Evolutionary conservation across 2,888 invertebrate genomes (phyloP), one percentile per base, ranked within the genome.

Genomic region (Pherbina coryleti): DNA sequence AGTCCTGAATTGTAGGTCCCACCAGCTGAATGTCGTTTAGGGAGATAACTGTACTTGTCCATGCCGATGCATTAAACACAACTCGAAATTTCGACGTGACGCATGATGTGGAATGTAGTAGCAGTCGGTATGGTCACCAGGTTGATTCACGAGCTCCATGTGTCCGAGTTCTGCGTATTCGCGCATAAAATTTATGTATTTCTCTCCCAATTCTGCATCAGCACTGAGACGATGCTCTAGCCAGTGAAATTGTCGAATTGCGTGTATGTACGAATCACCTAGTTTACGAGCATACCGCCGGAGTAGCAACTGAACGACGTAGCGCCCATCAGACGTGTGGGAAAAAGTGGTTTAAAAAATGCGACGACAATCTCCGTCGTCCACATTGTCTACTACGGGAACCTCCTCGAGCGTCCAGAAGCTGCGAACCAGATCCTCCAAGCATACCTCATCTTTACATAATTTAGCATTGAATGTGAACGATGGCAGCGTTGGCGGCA

Each of bases 111-210:
- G 31, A 5, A 64, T 14, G n/a, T 28, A 28, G 14, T 1, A 64
- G 57, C 57, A 19, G 1, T 1, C 28, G 2, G 44, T 49, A 9
- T 75, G 78, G 71, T 75, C 75, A 44, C n/a, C 72, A 31, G 70
- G 67, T 75, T 66, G 66, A 70, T 57, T 66, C 31, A 71, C 73
- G 9, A 28, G 37, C 28, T 76, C 72, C 78, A 76, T 79, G 17
- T 78, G 76, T 8, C 75, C 60, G 11, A 76, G 73, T 5, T 22
- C 55, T 3, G 5, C 19, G 60, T 76, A 78, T 72, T 78, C 78
- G 34, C 74, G 66, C n/a, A 77, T 25, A 11, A 66, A 64, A 11
- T 14, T 14, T 1, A 75, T 51, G 14, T 60, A 22, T 1, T 76
- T 67, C 14, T 67, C 72, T 49, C n/a, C n/a, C n/a, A n/a, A n/a